Base-by-base conservation (phyloP, 2,113 vertebrate species). In the Eurystomus gularis region DNA sequence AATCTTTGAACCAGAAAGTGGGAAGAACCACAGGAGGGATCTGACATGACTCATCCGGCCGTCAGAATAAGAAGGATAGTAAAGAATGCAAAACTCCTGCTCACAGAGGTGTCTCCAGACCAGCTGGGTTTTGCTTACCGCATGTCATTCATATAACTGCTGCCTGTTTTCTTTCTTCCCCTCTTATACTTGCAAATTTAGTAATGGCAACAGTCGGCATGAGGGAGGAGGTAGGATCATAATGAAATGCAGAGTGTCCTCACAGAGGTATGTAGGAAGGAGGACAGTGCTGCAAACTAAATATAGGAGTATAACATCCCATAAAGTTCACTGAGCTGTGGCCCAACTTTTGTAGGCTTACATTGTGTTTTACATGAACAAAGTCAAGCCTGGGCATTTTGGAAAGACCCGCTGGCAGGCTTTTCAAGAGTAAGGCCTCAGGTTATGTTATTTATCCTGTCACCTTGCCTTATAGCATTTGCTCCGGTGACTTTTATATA, bases 381-480 rank as follows among this genome's bases (percentile, higher is more conserved):
- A 88, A 88, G 48, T 48, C 44, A 85, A 68, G 39, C 23, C 25
- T 18, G 26, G 42, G 28, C 2, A 3, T 75, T 90, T 78, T 82
- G 52, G 61, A 64, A 71, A 62, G 69, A 64, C 37, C 31, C 72
- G 17, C 25, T 42, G 80, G 29, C 54, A 57, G 68, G 12, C 73
- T 82, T 79, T 69, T 87, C 62, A 69, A 39, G n/a, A 55, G 29
- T 31, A 42, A 25, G 26, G 25, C 46, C 55, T 70, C 0, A 0
- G 11, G 17, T 76, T 66, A 35, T 46, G 3, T 46, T 75, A 33
- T 58, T 75, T 94, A 83, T 96, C 96, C 95, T 96, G 91, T 91
- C 69, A 94, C 92, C 95, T 96, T 94, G 69, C 88, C 93, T 94
- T 94, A 48, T n/a, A 84, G 73, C 44, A 46, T 89, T 95, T 97